Evolutionary conservation across 2,113 vertebrate genomes (phyloP).

Genomic region (Poicephalus meyeri): DNA sequence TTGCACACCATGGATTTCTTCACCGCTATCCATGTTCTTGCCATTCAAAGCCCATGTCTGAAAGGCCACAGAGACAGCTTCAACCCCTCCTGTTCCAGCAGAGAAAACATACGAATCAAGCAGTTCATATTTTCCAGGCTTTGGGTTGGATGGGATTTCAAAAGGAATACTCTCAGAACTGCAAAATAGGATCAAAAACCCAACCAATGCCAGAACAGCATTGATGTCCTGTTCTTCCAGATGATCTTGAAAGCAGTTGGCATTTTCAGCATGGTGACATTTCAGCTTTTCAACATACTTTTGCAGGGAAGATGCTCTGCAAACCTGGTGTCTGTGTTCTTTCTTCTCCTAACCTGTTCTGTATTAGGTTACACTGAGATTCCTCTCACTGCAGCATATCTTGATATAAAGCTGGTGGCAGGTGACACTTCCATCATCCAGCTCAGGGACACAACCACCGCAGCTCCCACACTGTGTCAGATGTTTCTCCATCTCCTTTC

Average conservation of each 20-base stretch:
- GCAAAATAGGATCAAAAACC: background rate
- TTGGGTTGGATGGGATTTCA: background rate
- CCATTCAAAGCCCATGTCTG: background rate
- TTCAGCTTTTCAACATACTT: background rate
- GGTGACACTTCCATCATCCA: background rate
- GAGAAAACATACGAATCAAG: background rate
- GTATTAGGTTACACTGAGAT: background rate
- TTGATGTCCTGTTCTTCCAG: background rate
- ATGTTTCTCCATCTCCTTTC: background rate
- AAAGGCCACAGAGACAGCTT: background rate
- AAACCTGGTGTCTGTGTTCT: background rate
- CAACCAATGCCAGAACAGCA: background rate
- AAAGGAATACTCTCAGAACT: background rate
- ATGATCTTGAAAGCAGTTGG: background rate
- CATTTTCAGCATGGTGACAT: conserved; percentile 9
- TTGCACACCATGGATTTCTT: background rate
- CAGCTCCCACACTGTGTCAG: background rate
- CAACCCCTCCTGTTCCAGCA: background rate
- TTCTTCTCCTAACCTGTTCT: background rate
- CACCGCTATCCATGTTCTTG: background rate
- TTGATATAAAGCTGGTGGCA: background rate
- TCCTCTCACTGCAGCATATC: background rate
- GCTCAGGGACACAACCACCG: background rate
- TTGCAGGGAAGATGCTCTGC: background rate
- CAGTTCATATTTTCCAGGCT: background rate